phyloP scores from a whole-genome alignment of 2,113 vertebrate genomes.

The Bucco capensis region DNA sequence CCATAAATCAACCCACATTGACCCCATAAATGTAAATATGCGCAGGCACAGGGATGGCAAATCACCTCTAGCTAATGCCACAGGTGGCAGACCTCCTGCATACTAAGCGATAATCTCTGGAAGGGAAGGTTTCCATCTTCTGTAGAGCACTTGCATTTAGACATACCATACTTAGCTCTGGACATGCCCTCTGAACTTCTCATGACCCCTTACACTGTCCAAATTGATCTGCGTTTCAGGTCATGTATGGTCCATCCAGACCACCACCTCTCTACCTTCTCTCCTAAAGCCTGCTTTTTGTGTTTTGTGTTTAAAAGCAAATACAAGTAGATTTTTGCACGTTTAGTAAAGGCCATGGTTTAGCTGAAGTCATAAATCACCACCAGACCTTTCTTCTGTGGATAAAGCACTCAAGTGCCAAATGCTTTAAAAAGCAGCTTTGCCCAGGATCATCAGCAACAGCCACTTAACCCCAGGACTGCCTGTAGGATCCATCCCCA shows the following conservation, averaged over 20 bases:
- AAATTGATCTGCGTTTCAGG: background rate
- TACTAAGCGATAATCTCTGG: background rate
- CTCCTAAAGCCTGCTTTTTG: background rate
- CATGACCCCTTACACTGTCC: background rate
- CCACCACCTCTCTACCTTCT: background rate
- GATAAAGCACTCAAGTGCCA: background rate
- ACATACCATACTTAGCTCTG: background rate
- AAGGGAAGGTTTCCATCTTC: background rate
- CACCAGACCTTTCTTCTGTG: background rate
- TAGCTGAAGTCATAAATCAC: background rate
- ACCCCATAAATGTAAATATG: background rate
- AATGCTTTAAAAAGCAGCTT: background rate
- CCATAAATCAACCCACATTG: background rate
- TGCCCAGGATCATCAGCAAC: background rate
- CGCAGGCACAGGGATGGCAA: background rate
- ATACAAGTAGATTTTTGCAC: background rate
- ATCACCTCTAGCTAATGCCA: background rate
- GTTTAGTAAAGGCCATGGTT: background rate
- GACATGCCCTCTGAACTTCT: background rate
- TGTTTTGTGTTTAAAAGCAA: background rate
- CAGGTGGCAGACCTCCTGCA: background rate
- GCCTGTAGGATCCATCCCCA: background rate
- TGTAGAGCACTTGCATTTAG: background rate
- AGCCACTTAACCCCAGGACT: background rate
- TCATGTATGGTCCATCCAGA: background rate